Base-by-base conservation (phyloP, 2,797 vertebrate genomes). In the Myoxocephalus aenaeus region DNA sequence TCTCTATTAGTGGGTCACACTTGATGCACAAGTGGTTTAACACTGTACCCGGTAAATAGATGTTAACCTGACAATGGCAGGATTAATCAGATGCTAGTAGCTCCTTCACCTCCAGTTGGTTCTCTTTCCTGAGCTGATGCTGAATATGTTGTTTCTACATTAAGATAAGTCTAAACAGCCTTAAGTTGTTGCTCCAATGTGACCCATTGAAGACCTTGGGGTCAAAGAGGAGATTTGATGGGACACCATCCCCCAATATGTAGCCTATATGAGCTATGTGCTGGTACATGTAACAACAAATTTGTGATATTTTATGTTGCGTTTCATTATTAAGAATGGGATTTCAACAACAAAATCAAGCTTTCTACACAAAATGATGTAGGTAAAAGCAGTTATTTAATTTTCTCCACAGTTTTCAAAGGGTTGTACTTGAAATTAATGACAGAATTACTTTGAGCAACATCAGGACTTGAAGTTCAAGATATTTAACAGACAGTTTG, bases 41-140 rank as follows among this genome's bases (percentile, higher is more conserved):
- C 85, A 82, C 73, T 77, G 70, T 83, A 89, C 66, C 72, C 58
- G 72, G 70, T 77, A 80, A 90, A 85, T 77, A 80, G 83, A 89
- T 72, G 75, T 87, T 87, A 92, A 90, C 83, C 82, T 87, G 88
- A 87, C 85, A 84, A 87, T 79, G 79, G 83, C 57, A 86, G 82
- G 75, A 78, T 81, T 88, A 86, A 92, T 86, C 70, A 82, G 82
- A 90, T 88, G 84, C 70, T 84, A 73, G 74, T 58, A 74, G 78
- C 76, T 84, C 34, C 65, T 70, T 82, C 69, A 74, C 73, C 65
- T 82, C 32, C 46, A 77, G 59, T 85, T 81, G 84, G 63, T 34
- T 77, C 32, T 64, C 61, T 53, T 64, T 74, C 38, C 34, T 73
- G n/a, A 71, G 46, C 12, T 51, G 54, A 76, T 62, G 22, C 18